Evolutionary conservation across 1,140 invertebrate species (phyloP), one percentile per base, ranked within the genome.

Genomic region (Helicoverpa zea): DNA sequence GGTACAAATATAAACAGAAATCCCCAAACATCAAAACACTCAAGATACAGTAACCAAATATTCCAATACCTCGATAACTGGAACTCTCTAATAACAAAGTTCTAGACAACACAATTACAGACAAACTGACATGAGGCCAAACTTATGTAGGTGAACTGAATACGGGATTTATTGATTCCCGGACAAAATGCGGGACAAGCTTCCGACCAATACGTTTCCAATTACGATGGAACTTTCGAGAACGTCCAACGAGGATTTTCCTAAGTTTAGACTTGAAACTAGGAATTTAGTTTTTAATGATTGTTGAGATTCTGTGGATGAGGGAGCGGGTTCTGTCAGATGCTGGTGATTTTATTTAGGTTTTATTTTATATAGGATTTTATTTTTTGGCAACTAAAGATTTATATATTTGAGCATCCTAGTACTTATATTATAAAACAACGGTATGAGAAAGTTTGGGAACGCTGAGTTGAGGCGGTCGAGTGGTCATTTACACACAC

Each of bases 141-240:
- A 76, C 56, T 76, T 18, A 14, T 29, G n/a, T 64, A 66, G 61
- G 75, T 77, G 75, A 47, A 64, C 70, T 52, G 79, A 80, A 80
- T 80, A 80, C 79, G 30, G 74, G 79, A 80, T 80, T 54, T 74
- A 80, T 80, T 64, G 79, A 80, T 80, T 80, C 78, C 66, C 75
- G 68, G 59, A 79, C 75, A 79, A 76, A 70, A 58, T 75, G 63
- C 59, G 49, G 30, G 14, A 66, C 23, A 61, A 61, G 47, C 29
- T 61, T 49, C 14, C 47, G 73, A 47, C 47, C 54, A 70, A 76
- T 81, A 72, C 74, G 58, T 73, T 79, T 66, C 74, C 75, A 64
- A 72, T 82, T 82, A 82, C 64, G 64, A 54, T 49, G n/a, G 61
- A 77, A 77, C 4, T 77, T 77, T 51, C 16, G 7, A 77, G 49